Conservation (phyloP, 2,113 vertebrate genomes). For the Aix galericulata region DNA sequence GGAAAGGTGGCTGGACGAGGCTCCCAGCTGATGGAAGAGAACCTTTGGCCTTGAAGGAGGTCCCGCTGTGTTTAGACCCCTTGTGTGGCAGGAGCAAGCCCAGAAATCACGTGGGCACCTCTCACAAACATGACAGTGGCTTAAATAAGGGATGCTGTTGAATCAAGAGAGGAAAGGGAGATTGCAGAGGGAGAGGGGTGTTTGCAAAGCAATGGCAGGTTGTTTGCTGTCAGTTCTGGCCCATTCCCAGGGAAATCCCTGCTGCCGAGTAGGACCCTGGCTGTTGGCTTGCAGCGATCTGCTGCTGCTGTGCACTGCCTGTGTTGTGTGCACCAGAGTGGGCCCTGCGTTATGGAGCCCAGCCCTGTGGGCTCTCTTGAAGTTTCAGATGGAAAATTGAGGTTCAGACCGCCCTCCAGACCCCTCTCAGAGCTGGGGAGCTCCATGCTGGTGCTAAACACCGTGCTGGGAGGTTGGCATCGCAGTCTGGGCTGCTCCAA, state of each 20-base stretch:
- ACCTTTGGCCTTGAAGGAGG: background rate
- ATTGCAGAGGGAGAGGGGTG: background rate
- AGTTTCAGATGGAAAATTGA: background rate
- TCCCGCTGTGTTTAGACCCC: background rate
- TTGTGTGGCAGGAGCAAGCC: background rate
- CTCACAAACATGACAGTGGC: background rate
- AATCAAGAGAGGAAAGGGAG: background rate
- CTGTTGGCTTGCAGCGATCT: background rate
- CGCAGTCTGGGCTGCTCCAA: background rate
- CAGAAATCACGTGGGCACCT: background rate
- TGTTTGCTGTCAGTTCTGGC: background rate
- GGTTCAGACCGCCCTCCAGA: background rate
- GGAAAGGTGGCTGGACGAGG: background rate
- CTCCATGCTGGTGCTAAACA: background rate
- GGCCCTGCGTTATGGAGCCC: background rate
- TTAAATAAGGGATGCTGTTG: background rate
- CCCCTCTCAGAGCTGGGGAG: background rate
- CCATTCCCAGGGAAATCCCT: background rate
- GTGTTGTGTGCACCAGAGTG: background rate
- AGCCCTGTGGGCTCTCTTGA: background rate
- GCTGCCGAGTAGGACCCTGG: rapidly evolving
- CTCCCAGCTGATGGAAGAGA: background rate
- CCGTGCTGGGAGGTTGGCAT: rapidly evolving
- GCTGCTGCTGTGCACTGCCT: background rate
- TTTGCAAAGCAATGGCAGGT: background rate